These are phyloP conservation scores for Anguilla japonica DNA, from an alignment of 2,113 vertebrate species.

Conservation along the genomic window DNA sequence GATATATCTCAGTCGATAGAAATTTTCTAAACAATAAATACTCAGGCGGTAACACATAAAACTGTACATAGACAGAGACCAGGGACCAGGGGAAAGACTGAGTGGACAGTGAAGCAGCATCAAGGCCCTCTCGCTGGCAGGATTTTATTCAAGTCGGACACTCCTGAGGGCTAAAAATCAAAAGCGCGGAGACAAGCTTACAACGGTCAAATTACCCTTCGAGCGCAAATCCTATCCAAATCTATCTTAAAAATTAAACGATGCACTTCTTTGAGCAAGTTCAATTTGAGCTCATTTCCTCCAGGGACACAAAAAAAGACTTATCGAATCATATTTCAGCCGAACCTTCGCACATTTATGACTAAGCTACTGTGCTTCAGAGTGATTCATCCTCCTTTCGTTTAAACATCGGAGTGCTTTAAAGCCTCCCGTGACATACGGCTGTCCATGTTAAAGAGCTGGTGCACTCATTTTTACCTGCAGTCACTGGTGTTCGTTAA, in stretches of 20 bases:
- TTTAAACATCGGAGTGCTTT: too few species aligned
- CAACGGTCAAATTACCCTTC: not conserved
- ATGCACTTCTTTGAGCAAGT: not conserved
- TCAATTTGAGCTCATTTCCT: not conserved
- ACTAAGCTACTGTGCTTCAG: not conserved
- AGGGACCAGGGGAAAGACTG: not conserved
- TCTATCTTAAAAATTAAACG: not conserved
- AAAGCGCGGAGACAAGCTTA: not conserved
- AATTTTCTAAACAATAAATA: not conserved
- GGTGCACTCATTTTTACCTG: too few species aligned
- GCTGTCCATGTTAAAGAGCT: too few species aligned
- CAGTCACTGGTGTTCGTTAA: too few species aligned
- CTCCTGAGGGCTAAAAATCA: constrained; percentile 1
- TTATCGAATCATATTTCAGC: not conserved
- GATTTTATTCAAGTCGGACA: not conserved
- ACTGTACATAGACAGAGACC: not conserved
- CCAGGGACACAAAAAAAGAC: not conserved
- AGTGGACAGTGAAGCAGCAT: not conserved
- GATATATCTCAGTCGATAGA: not conserved
- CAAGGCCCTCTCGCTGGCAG: not conserved
- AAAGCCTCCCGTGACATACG: too few species aligned
- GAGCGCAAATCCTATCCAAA: not conserved
- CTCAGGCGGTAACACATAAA: not conserved
- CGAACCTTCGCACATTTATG: not conserved
- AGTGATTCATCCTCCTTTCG: not conserved